Conservation (phyloP, 1,140 invertebrate species). For the Heliothis virescens region DNA sequence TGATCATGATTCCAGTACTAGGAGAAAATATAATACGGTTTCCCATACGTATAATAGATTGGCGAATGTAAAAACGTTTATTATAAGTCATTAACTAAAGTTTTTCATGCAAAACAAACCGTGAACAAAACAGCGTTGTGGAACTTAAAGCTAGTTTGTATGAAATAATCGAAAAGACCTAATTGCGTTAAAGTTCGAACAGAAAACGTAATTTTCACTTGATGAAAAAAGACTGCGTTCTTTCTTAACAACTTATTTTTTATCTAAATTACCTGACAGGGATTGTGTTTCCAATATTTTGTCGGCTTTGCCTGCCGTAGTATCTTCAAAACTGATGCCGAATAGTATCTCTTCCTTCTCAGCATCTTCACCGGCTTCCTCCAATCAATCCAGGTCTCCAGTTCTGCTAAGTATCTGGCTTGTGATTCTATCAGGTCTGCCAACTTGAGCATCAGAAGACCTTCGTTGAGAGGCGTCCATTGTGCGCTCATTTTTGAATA, state of each 20-base stretch:
- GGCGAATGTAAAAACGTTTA: too few species aligned
- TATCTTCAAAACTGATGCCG: conserved; percentile 88
- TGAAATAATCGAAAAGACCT: too few species aligned
- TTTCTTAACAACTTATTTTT: not conserved
- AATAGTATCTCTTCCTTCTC: conserved; percentile 87
- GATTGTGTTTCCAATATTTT: conserved; percentile 88
- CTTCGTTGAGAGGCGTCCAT: conserved; percentile 90
- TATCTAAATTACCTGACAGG: conserved; percentile 66
- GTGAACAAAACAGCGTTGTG: too few species aligned
- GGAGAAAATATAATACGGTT: not conserved
- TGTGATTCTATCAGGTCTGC: conserved; percentile 92
- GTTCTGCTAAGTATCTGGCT: conserved; percentile 88
- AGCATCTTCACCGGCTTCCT: conserved; percentile 90
- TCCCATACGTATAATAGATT: not conserved
- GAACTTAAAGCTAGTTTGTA: too few species aligned
- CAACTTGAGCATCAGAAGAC: conserved; percentile 86
- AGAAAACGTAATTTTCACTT: too few species aligned
- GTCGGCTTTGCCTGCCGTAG: conserved; percentile 92
- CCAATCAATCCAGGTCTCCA: conserved; percentile 91
- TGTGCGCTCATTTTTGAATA: conserved; percentile 90
- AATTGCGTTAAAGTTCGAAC: too few species aligned
- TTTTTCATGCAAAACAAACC: too few species aligned
- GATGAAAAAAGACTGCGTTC: not conserved
- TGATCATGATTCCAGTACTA: not conserved
- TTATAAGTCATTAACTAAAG: too few species aligned